Conservation (phyloP, 2,888 invertebrate species). For the Mesorhabditis spiculigera region DNA sequence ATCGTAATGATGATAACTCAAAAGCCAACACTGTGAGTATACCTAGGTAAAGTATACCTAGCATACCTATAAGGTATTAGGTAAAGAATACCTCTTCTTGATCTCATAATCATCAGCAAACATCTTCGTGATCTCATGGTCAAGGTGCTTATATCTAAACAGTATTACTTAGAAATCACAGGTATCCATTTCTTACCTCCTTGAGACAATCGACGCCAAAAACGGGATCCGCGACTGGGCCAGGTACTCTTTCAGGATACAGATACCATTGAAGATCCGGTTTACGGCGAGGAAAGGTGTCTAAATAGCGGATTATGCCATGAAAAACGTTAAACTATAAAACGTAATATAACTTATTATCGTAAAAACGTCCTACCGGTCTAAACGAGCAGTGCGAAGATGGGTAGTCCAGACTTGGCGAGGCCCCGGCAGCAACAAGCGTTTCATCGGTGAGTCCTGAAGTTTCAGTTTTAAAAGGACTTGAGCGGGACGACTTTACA, state of each 20-base stretch:
- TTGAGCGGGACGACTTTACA: too few species aligned
- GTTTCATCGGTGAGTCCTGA: constrained; percentile 53
- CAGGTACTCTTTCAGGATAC: constrained; percentile 38
- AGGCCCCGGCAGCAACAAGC: constrained; percentile 45
- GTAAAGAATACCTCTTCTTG: too few species aligned
- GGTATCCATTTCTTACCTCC: neutral
- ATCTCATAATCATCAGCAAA: constrained; percentile 53
- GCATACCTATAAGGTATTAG: too few species aligned
- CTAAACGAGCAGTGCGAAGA: constrained; percentile 28
- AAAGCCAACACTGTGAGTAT: too few species aligned
- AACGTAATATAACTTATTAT: too few species aligned
- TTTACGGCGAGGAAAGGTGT: constrained; percentile 6
- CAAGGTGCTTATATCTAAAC: constrained; percentile 38
- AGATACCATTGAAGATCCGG: constrained; percentile 30
- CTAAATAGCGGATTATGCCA: neutral
- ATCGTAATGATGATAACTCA: too few species aligned
- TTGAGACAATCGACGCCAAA: constrained; percentile 33
- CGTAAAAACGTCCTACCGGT: constrained; percentile 9
- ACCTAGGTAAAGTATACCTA: too few species aligned
- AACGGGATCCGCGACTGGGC: constrained; percentile 38
- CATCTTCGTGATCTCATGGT: constrained; percentile 44
- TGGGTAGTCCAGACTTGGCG: constrained; percentile 30
- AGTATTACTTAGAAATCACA: neutral
- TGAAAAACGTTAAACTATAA: too few species aligned
- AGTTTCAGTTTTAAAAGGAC: too few species aligned